Evolutionary conservation across 2,888 invertebrate genomes (phyloP).

Genomic region (Drosophila rellima): DNA sequence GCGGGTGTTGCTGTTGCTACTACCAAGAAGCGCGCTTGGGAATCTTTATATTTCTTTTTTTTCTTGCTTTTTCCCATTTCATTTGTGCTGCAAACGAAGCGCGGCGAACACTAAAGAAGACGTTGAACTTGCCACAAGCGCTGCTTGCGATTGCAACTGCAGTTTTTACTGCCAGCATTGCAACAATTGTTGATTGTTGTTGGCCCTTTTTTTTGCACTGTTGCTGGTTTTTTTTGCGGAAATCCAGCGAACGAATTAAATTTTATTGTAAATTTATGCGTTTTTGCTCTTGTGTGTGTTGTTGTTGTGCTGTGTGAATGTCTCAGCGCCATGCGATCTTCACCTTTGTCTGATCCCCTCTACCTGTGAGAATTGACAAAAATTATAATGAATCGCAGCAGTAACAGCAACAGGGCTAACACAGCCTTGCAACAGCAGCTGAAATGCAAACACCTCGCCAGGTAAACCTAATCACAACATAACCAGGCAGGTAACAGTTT

Average conservation of each 20-base stretch:
- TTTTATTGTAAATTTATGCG: conserved; percentile 82
- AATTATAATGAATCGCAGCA: conserved; percentile 73
- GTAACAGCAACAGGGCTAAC: conserved; percentile 11
- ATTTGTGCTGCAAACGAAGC: conserved; percentile 68
- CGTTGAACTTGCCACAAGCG: conserved; percentile 74
- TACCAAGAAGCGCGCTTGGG: conserved; percentile 80
- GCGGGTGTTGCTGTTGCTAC: conserved; percentile 46
- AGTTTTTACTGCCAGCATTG: conserved; percentile 22
- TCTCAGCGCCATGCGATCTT: conserved; percentile 66
- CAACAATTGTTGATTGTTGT: conserved; percentile 61
- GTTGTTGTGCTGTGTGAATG: conserved; percentile 48
- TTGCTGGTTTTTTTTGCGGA: conserved; percentile 64
- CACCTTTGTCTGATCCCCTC: conserved; percentile 52
- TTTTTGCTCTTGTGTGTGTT: conserved; percentile 44
- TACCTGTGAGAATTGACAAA: conserved; percentile 79
- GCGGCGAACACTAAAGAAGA: conserved; percentile 72
- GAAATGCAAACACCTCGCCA: conserved; percentile 44
- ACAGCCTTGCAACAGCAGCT: conserved; percentile 24
- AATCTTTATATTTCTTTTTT: conserved; percentile 46
- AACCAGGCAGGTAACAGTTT: conserved; percentile 70
- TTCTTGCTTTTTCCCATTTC: conserved; percentile 29
- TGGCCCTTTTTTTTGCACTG: conserved; percentile 44
- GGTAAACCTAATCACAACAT: conserved; percentile 73
- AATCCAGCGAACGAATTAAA: conserved; percentile 78
- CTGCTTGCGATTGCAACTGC: conserved; percentile 36